Evolutionary conservation across 2,113 vertebrate genomes (phyloP).

Genomic region (Anas platyrhynchos): DNA sequence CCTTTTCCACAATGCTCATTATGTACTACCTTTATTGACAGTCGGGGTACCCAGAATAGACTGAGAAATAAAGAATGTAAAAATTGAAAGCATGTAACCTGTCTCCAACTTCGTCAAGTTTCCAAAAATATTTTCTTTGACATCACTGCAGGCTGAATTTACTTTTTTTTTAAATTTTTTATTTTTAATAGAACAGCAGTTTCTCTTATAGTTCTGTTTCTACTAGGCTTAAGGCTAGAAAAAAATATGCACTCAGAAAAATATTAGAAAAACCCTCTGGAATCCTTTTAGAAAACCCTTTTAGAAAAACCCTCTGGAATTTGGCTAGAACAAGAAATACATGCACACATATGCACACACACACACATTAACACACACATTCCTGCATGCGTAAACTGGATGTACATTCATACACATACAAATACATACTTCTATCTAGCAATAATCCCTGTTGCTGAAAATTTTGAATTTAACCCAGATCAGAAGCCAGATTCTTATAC

Average conservation of each 20-base stretch:
- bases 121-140: background rate
- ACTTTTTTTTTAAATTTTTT: background rate
- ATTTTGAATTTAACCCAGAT: background rate
- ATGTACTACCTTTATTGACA: background rate
- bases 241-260: rapidly evolving
- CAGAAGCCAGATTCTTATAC: background rate
- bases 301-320: background rate
- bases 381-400: background rate
- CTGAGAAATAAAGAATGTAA: background rate
- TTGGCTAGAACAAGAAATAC: background rate
- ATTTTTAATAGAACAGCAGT: background rate
- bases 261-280: background rate
- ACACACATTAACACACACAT: rapidly evolving
- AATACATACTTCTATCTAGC: background rate
- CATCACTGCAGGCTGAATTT: background rate
- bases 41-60: background rate
- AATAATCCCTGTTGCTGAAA: background rate
- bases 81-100: background rate
- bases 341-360: rapidly evolving
- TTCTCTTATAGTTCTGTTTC: background rate
- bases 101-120: background rate
- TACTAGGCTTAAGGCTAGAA: background rate
- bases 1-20: background rate
- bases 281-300: background rate
- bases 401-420: background rate